Conservation (phyloP, 2,797 vertebrate genomes). For the Ceryle rudis region DNA sequence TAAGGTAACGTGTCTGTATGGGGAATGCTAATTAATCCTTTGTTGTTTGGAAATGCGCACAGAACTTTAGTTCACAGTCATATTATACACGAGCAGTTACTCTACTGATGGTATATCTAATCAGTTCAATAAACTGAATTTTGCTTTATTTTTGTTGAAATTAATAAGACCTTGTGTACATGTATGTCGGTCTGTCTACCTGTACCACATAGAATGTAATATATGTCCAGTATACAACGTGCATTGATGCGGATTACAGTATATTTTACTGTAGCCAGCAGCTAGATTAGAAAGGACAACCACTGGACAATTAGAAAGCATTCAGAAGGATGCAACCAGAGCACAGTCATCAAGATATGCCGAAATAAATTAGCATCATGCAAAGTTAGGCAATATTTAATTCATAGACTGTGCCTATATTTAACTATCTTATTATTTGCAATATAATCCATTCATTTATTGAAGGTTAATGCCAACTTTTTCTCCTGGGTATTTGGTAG, state of each 20-base stretch:
- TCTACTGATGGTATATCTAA: background rate
- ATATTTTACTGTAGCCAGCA: constrained; percentile 36
- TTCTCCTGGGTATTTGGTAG: constrained; percentile 55
- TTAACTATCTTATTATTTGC: constrained; percentile 68
- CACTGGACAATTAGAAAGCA: constrained; percentile 64
- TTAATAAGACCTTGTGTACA: background rate
- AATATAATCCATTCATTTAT: constrained; percentile 70
- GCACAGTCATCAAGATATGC: constrained; percentile 58
- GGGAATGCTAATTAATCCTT: background rate
- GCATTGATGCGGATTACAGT: background rate
- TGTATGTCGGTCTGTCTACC: background rate
- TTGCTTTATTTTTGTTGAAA: background rate
- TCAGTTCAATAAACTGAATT: background rate
- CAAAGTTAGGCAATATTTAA: constrained; percentile 73
- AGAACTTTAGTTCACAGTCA: background rate
- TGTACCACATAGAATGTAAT: background rate
- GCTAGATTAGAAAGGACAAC: constrained; percentile 56
- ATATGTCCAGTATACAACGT: background rate
- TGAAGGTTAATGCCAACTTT: constrained; percentile 70
- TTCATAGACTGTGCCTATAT: constrained; percentile 72
- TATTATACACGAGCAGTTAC: background rate
- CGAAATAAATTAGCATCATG: constrained; percentile 74
- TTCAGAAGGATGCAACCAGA: constrained; percentile 58
- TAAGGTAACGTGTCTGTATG: background rate
- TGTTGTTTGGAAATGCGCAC: background rate